Percentiles rank a stretch among this genome's conserved stretches.
phyloP scores from a whole-genome alignment of 2,113 vertebrate genomes.

The Muntiacus reevesi region DNA sequence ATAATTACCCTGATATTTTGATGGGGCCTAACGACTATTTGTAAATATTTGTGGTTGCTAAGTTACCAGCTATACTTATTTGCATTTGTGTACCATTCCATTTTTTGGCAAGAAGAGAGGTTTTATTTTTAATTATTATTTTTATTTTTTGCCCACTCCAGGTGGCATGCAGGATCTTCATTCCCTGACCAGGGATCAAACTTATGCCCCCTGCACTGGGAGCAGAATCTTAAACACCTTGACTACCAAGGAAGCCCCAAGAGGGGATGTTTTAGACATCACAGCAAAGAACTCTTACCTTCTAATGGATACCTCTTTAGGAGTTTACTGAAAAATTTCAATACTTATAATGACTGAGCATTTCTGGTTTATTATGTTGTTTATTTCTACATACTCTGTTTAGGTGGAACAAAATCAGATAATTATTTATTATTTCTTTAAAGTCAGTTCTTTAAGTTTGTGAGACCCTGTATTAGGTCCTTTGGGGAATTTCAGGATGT shows the following conservation, averaged over 20 bases:
- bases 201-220: not conserved
- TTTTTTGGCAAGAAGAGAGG: constrained; percentile 70
- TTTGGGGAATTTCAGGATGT: not conserved
- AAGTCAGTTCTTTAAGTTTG: not conserved
- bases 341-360: not conserved
- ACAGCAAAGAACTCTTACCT: constrained; percentile 14
- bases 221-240: not conserved
- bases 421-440: not conserved
- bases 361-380: constrained; percentile 9
- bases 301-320: constrained; percentile 60
- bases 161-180: not conserved
- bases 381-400: constrained; percentile 27
- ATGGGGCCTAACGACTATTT: constrained; percentile 54
- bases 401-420: constrained; percentile 38
- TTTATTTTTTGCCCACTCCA: not conserved
- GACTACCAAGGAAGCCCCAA: not conserved
- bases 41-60: constrained; percentile 76
- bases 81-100: constrained; percentile 64
- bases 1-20: constrained; percentile 73
- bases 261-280: constrained; percentile 64
- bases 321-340: constrained; percentile 46
- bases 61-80: constrained; percentile 71
- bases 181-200: not conserved
- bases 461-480: not conserved
- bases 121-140: constrained; percentile 33